A percentile compares a stretch with the other conserved stretches of the same genome.
phyloP scores from a whole-genome alignment of 2,888 invertebrate genomes.

The Lasioglossum lativentre region DNA sequence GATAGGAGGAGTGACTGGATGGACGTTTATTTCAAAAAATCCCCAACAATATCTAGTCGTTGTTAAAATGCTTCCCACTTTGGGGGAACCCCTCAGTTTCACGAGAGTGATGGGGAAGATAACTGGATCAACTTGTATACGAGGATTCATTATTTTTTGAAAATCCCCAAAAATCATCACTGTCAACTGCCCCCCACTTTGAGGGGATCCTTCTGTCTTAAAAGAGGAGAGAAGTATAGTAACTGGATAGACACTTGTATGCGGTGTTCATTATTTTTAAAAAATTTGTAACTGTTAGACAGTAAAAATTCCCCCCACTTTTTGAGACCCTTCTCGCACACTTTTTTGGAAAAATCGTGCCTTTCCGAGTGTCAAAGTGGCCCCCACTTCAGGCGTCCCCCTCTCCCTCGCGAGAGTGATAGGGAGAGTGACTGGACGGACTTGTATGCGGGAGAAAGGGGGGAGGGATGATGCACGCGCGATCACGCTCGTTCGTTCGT shows the following conservation, averaged over 20 bases:
- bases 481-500: conserved; percentile 59
- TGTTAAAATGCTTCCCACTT: too few relatives aligned
- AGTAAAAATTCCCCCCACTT: too few relatives aligned
- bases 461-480: conserved; percentile 63
- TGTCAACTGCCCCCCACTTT: neutral
- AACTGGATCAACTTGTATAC: too few relatives aligned
- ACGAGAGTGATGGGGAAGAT: too few relatives aligned
- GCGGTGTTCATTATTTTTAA: neutral
- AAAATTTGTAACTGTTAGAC: too few relatives aligned
- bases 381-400: neutral
- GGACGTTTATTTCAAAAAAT: neutral
- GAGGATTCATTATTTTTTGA: too few relatives aligned
- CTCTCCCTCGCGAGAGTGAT: neutral
- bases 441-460: conserved; percentile 39
- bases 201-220: neutral
- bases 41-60: too few relatives aligned
- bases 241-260: too few relatives aligned
- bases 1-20: conserved; percentile 22
- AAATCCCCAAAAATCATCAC: too few relatives aligned
- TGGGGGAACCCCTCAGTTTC: too few relatives aligned
- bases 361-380: neutral
- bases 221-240: too few relatives aligned
- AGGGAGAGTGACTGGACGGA: conserved; percentile 47
- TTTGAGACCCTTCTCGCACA: too few relatives aligned
- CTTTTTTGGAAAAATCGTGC: neutral